phyloP scores from a whole-genome alignment of 2,888 invertebrate genomes.

The Galerucella calmariensis region DNA sequence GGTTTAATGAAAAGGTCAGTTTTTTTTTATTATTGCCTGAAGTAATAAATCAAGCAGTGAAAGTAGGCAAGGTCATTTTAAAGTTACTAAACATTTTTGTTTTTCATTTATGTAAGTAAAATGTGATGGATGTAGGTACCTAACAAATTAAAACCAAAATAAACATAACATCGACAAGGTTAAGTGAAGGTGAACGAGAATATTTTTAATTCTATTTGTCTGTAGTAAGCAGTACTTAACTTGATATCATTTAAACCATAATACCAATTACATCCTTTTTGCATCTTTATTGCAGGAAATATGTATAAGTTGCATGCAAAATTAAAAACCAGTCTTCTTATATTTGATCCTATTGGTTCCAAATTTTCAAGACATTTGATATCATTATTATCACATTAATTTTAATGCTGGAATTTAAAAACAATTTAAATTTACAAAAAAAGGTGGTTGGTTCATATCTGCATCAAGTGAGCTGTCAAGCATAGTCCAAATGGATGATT shows the following conservation, averaged over 20 bases:
- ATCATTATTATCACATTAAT: too few relatives aligned
- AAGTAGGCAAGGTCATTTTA: conserved; percentile 8
- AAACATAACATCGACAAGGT: conserved; percentile 5
- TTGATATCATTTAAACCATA: neutral
- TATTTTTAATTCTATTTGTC: neutral
- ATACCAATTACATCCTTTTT: neutral
- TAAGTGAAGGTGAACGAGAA: neutral
- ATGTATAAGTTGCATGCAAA: too few relatives aligned
- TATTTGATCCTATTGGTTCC: too few relatives aligned
- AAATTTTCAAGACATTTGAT: too few relatives aligned
- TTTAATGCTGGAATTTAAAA: too few relatives aligned
- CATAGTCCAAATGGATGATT: too few relatives aligned
- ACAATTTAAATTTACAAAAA: too few relatives aligned
- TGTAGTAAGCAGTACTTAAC: neutral
- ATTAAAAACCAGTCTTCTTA: too few relatives aligned
- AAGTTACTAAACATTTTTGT: conserved; percentile 10
- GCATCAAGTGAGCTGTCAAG: too few relatives aligned
- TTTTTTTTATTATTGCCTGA: conserved; percentile 7
- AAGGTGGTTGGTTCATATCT: too few relatives aligned
- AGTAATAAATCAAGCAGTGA: neutral
- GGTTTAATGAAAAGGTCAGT: conserved; percentile 10
- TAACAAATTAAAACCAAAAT: conserved; percentile 11
- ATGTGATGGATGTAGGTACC: conserved; percentile 1
- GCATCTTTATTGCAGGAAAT: too few relatives aligned
- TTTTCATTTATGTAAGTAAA: conserved; percentile 3